These are phyloP conservation scores for Rhinogobio ventralis DNA, from an alignment of 2,797 vertebrate genomes.

Conservation along the genomic window DNA sequence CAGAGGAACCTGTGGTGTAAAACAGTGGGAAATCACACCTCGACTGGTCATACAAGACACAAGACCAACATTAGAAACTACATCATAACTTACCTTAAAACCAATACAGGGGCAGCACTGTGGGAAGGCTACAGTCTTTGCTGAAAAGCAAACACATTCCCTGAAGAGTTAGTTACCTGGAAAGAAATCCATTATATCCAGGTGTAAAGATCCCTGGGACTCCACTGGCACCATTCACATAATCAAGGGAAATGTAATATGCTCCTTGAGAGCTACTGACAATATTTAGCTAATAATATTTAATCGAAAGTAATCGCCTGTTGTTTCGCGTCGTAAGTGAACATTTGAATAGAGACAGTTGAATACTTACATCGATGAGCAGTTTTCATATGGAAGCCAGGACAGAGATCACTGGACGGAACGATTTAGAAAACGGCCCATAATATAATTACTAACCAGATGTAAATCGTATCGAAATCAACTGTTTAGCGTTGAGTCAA, in stretches of 20 bases:
- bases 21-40: conserved; percentile 25
- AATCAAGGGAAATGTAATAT: background rate
- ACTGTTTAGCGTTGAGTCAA: background rate
- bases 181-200: conserved; percentile 2
- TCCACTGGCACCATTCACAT: conserved; percentile 1
- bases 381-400: conserved; percentile 30
- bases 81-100: conserved; percentile 33
- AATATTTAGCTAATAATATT: background rate
- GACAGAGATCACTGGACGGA: conserved; percentile 5
- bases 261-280: background rate
- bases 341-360: conserved; percentile 15
- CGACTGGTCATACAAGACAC: background rate
- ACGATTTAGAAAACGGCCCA: background rate
- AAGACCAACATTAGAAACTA: background rate
- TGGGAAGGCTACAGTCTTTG: conserved; percentile 11
- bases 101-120: conserved; percentile 8
- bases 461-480: background rate
- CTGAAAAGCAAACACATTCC: conserved; percentile 34
- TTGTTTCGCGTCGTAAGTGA: conserved; percentile 5
- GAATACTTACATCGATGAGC: conserved; percentile 34
- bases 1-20: conserved; percentile 26
- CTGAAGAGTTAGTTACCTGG: conserved; percentile 16
- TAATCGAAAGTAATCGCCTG: background rate
- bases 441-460: background rate
- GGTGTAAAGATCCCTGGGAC: background rate